phyloP scores from a whole-genome alignment of 2,797 vertebrate genomes.

The Poliocrania exsul region DNA sequence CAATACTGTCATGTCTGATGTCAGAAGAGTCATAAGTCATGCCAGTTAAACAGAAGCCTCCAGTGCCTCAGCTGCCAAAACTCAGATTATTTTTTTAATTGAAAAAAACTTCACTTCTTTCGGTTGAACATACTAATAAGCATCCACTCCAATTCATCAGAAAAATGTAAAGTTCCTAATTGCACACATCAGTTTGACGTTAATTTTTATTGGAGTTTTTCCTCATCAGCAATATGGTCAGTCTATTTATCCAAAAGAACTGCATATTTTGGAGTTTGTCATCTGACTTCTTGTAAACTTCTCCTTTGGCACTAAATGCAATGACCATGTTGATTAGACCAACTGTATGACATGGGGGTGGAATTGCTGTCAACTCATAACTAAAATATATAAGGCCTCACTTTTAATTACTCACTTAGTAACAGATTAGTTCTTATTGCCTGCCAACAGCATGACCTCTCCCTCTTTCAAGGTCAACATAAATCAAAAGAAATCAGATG shows the following conservation, averaged over 20 bases:
- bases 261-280: slow-evolving; percentile 69
- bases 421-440: slow-evolving; percentile 79
- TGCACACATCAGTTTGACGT: not conserved
- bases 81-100: not conserved
- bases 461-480: slow-evolving; percentile 71
- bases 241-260: slow-evolving; percentile 61
- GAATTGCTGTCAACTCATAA: slow-evolving; percentile 86
- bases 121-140: not conserved
- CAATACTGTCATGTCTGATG: not conserved
- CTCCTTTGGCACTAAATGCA: slow-evolving; percentile 84
- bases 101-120: not conserved
- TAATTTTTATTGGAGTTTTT: slow-evolving; percentile 10
- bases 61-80: not conserved
- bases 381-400: slow-evolving; percentile 88
- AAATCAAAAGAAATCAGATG: slow-evolving; percentile 80
- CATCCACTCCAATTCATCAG: slow-evolving; percentile 1
- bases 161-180: slow-evolving; percentile 15
- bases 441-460: slow-evolving; percentile 77
- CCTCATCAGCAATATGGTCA: slow-evolving; percentile 31
- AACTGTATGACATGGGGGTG: slow-evolving; percentile 73
- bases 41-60: not conserved
- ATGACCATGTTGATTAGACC: slow-evolving; percentile 83
- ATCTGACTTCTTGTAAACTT: slow-evolving; percentile 80
- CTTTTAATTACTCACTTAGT: slow-evolving; percentile 87
- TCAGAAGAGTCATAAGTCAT: not conserved